Evolutionary conservation across 2,888 invertebrate genomes (phyloP).

Genomic region (Sussaba pulchella): DNA sequence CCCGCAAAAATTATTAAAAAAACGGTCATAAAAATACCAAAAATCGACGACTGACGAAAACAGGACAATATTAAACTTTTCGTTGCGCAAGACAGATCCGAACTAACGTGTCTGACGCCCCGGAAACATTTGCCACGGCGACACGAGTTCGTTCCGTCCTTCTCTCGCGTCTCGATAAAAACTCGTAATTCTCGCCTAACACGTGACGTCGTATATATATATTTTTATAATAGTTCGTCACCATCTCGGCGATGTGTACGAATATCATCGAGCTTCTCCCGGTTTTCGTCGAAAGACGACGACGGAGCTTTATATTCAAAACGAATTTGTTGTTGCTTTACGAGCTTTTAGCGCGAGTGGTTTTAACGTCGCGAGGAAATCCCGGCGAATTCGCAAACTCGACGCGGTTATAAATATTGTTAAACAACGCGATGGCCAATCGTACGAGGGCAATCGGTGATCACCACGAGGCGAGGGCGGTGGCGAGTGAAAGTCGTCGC

Average conservation of each 20-base stretch:
- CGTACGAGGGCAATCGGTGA: conserved; percentile 14
- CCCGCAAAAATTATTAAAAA: not conserved
- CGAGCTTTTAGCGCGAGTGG: conserved; percentile 36
- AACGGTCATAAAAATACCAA: not conserved
- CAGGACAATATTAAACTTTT: conserved; percentile 17
- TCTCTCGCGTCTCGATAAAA: conserved; percentile 61
- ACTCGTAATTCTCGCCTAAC: conserved; percentile 48
- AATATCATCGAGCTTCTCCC: conserved; percentile 16
- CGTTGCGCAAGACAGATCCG: conserved; percentile 54
- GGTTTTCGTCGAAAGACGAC: conserved; percentile 17
- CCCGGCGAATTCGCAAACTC: conserved; percentile 62
- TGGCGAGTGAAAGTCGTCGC: conserved; percentile 30
- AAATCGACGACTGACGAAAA: not conserved
- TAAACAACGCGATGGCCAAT: conserved; percentile 69
- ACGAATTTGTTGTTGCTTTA: conserved; percentile 1
- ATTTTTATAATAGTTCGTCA: conserved; percentile 37
- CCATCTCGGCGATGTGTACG: not conserved
- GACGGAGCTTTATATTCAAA: conserved; percentile 12
- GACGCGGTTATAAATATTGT: conserved; percentile 78
- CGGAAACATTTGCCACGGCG: conserved; percentile 29
- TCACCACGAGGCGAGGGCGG: conserved; percentile 10
- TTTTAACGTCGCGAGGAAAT: conserved; percentile 47
- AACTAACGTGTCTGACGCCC: conserved; percentile 47
- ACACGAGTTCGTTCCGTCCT: conserved; percentile 29
- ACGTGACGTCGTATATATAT: conserved; percentile 9